A percentile compares a stretch with the other conserved stretches of the same genome.
phyloP scores from a whole-genome alignment of 30 jellyfish, hydroid and myxozoan species.

The Rhopilema esculentum region DNA sequence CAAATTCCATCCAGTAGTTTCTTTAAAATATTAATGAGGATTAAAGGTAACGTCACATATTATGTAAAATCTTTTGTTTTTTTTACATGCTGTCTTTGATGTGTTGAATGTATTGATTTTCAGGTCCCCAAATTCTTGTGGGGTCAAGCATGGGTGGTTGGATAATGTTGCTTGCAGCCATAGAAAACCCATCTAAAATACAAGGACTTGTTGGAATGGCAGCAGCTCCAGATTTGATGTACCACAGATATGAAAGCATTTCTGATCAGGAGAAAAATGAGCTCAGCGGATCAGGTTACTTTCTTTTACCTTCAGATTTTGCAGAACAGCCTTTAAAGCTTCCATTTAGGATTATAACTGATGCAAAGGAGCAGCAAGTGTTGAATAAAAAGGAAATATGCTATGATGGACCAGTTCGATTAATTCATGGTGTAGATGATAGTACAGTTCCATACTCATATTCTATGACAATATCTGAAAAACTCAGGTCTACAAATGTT shows the following conservation, averaged over 20 bases:
- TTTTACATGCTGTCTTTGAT: no score
- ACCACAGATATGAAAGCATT: conserved; percentile 55
- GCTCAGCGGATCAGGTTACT: conserved; percentile 22
- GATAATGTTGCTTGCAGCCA: conserved; percentile 76
- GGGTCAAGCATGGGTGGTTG: conserved; percentile 90
- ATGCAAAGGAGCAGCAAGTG: conserved; percentile 46
- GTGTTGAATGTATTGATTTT: background rate
- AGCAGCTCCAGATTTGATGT: conserved; percentile 75
- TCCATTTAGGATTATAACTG: conserved; percentile 29
- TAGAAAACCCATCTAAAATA: conserved; percentile 56
- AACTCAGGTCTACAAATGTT: conserved; percentile 44
- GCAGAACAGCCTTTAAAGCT: background rate
- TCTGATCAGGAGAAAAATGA: conserved; percentile 34
- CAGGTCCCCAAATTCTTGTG: conserved; percentile 82
- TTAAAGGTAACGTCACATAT: no score
- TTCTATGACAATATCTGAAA: conserved; percentile 65
- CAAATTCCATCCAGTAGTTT: no score
- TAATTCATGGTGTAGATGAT: conserved; percentile 84
- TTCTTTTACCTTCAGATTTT: conserved; percentile 48
- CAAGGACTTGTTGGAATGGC: conserved; percentile 80
- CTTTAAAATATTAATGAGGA: no score
- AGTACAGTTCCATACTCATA: conserved; percentile 68
- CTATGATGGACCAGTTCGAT: conserved; percentile 61
- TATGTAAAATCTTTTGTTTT: no score
- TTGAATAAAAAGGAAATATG: conserved; percentile 37